Evolutionary conservation across 1,140 invertebrate genomes (phyloP), one percentile per base, ranked within the genome.

Genomic region (Chironomus striatipennis): DNA sequence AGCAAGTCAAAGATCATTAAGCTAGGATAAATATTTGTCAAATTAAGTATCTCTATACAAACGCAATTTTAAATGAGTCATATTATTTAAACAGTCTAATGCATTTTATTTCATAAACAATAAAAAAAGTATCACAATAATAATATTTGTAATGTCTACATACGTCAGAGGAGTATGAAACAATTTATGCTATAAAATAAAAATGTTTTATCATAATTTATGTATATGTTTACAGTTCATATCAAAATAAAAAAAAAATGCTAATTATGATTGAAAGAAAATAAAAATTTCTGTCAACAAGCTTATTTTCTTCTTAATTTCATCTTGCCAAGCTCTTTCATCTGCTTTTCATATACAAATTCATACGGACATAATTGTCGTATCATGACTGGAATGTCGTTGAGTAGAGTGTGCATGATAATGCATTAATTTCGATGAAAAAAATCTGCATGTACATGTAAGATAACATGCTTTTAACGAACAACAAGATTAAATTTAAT

Each of bases 1-100:
- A 70, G 9, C 64, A 74, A 34, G 12, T 72, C n/a, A 65, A 74
- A 43, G 34, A 72, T 2, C 20, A 74, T 12, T 74, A 74, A 73
- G 20, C 10, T 42, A 42, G n/a, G 3, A n/a, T 12, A 42, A 73
- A 42, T 73, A 73, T 73, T 73, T 73, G 73, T 70, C 17, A 18
- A 21, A 18, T 21, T 70, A 20, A 57, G n/a, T 8, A 57, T 57
- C 7, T 15, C 7, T 70, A 20, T 12, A 57, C 1, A 57, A 57
- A 47, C 47, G 47, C 47, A 57, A 57, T 57, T 57, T n/a, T 57
- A 10, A 4, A n/a, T 57, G 47, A n/a, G 12, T 57, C 47, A 15
- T 5, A 5, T 15, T 57, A 12, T 57, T 57, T 57, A 15, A 57
- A 57, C 47, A n/a, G 47, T 57, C 47, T 57, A 57, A 57, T 57